Evolutionary conservation across 2,888 invertebrate genomes (phyloP).

Genomic region (Diloba caeruleocephala): DNA sequence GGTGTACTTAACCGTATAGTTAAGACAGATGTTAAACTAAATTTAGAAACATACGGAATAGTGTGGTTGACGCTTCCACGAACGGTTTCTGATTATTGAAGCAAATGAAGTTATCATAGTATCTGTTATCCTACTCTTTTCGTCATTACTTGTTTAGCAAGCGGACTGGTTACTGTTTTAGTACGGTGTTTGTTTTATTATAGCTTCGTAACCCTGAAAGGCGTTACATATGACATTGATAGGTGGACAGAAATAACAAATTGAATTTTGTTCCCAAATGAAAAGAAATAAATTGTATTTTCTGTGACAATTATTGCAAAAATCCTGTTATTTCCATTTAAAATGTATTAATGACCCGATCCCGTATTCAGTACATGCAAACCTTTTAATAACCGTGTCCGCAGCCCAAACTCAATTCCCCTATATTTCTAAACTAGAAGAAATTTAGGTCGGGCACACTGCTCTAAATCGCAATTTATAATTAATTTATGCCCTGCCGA

Average conservation of each 20-base stretch:
- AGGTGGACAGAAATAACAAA: too few relatives aligned
- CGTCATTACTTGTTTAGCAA: too few relatives aligned
- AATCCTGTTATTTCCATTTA: background rate
- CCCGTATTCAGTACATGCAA: background rate
- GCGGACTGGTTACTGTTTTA: too few relatives aligned
- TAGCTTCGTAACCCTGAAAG: too few relatives aligned
- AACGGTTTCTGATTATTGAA: background rate
- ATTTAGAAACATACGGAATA: constrained; percentile 28
- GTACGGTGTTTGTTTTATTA: too few relatives aligned
- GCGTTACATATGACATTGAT: too few relatives aligned
- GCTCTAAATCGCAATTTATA: constrained; percentile 58
- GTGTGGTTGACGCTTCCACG: background rate
- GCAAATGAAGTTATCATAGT: background rate
- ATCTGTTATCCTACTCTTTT: background rate
- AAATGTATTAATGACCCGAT: too few relatives aligned
- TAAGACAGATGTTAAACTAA: constrained; percentile 32
- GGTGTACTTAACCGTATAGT: constrained; percentile 29
- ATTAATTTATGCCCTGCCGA: constrained; percentile 56
- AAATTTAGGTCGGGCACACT: constrained; percentile 50
- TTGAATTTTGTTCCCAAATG: constrained; percentile 1
- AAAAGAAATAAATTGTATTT: constrained; percentile 2
- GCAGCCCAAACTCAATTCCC: constrained; percentile 6
- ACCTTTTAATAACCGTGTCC: background rate
- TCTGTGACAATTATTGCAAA: background rate
- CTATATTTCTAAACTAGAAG: constrained; percentile 37